A percentile compares a stretch with the other conserved stretches of the same genome.
Conservation (phyloP, 2,797 vertebrate genomes). For the Triplophysa bombifrons region DNA sequence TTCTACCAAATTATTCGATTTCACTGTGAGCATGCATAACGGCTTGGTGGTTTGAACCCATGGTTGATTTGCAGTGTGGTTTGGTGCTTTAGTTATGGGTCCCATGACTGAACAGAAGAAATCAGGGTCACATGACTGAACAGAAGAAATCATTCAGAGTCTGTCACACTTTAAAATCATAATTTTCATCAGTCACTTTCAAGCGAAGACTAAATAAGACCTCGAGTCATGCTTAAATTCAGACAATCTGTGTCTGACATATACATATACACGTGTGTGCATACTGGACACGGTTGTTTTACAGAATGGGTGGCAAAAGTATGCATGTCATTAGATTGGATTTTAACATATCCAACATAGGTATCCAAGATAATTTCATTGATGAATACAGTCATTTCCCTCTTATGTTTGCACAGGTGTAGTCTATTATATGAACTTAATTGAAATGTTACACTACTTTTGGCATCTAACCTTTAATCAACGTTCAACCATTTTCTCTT, state of each 20-base stretch:
- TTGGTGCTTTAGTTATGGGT: background rate
- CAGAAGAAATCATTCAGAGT: slow-evolving; percentile 14
- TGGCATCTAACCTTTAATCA: background rate
- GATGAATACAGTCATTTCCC: too few species aligned
- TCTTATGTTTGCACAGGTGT: background rate
- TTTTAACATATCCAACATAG: too few species aligned
- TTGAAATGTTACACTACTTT: background rate
- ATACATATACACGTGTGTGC: background rate
- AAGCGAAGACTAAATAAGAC: background rate
- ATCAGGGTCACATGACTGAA: slow-evolving; percentile 10
- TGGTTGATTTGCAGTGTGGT: background rate
- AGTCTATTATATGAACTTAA: background rate
- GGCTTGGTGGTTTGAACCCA: background rate
- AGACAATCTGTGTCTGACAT: background rate
- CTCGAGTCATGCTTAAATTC: background rate
- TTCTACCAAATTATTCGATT: background rate
- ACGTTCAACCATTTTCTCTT: background rate
- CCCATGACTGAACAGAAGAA: slow-evolving; percentile 12
- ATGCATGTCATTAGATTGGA: background rate
- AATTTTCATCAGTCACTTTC: background rate
- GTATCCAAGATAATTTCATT: too few species aligned
- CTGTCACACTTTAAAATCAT: background rate
- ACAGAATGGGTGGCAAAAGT: background rate
- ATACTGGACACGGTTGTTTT: background rate
- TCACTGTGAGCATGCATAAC: background rate